These are phyloP conservation scores for Toxotes lorentzi DNA, from an alignment of 2,797 vertebrate genomes.

Conservation along the genomic window DNA sequence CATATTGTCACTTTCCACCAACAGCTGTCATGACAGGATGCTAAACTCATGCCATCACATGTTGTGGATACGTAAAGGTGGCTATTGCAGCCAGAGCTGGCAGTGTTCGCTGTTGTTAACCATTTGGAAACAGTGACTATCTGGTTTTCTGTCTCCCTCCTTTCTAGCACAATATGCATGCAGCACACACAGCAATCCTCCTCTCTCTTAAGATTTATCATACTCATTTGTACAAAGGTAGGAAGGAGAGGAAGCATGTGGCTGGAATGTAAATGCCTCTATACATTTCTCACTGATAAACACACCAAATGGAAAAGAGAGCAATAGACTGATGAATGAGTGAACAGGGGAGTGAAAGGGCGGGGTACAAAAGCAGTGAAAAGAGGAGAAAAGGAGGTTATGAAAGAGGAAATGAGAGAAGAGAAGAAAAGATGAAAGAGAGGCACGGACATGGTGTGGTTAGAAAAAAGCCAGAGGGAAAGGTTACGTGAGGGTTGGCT, in stretches of 20 bases:
- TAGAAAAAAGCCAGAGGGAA: neutral
- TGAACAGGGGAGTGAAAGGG: neutral
- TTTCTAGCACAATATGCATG: constrained; percentile 38
- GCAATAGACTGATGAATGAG: constrained; percentile 18
- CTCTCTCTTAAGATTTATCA: constrained; percentile 57
- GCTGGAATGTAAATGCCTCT: constrained; percentile 58
- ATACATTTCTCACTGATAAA: constrained; percentile 22
- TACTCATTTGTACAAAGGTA: constrained; percentile 54
- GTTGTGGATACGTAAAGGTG: neutral
- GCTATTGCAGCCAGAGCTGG: neutral
- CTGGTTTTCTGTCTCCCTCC: constrained; percentile 19
- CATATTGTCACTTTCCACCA: neutral
- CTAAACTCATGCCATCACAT: neutral
- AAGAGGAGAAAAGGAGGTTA: neutral
- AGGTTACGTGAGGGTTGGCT: no score
- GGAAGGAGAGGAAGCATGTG: constrained; percentile 43
- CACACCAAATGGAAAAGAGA: constrained; percentile 1
- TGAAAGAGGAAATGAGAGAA: neutral
- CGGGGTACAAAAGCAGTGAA: neutral
- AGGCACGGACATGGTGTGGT: neutral
- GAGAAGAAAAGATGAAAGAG: neutral
- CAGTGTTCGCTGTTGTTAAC: neutral
- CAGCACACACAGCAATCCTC: constrained; percentile 34
- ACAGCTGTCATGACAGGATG: neutral
- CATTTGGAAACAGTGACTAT: constrained; percentile 21